Evolutionary conservation across 2,113 vertebrate species (phyloP).

Genomic region (Hypanus sabinus): DNA sequence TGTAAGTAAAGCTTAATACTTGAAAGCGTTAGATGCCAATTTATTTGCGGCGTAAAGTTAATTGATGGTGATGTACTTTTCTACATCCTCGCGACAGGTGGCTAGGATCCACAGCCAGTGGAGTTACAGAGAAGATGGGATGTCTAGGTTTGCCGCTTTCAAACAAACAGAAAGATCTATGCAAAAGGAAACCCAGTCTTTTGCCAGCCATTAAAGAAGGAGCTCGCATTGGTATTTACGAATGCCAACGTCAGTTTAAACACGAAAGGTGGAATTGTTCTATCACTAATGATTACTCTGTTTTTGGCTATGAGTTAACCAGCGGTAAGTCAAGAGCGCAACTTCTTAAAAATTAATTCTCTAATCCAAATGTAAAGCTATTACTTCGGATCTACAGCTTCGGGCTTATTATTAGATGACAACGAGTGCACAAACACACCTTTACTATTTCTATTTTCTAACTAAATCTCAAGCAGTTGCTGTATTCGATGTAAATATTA

Average conservation of each 20-base stretch:
- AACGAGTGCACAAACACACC: not conserved
- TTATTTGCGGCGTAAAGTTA: not conserved
- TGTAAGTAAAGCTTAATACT: conserved; percentile 64
- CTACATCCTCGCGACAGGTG: conserved; percentile 61
- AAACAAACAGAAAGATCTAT: conserved; percentile 73
- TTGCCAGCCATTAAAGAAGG: conserved; percentile 76
- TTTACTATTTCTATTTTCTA: not conserved
- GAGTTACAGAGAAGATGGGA: conserved; percentile 64
- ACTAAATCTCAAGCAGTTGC: not conserved
- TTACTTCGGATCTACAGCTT: not conserved
- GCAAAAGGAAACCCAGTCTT: conserved; percentile 72
- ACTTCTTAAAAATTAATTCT: not conserved
- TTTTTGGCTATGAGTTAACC: conserved; percentile 70
- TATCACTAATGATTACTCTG: conserved; percentile 48
- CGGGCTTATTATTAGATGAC: not conserved
- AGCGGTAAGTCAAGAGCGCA: conserved; percentile 67
- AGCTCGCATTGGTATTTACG: conserved; percentile 72
- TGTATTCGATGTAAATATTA: not conserved
- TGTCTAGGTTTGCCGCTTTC: conserved; percentile 67
- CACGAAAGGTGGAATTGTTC: conserved; percentile 89
- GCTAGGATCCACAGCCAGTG: conserved; percentile 72
- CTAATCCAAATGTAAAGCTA: not conserved
- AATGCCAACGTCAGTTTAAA: conserved; percentile 82
- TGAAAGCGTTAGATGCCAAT: not conserved
- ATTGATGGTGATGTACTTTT: not conserved